Base-by-base conservation (phyloP, 2,888 invertebrate genomes). In the Noctua janthe region DNA sequence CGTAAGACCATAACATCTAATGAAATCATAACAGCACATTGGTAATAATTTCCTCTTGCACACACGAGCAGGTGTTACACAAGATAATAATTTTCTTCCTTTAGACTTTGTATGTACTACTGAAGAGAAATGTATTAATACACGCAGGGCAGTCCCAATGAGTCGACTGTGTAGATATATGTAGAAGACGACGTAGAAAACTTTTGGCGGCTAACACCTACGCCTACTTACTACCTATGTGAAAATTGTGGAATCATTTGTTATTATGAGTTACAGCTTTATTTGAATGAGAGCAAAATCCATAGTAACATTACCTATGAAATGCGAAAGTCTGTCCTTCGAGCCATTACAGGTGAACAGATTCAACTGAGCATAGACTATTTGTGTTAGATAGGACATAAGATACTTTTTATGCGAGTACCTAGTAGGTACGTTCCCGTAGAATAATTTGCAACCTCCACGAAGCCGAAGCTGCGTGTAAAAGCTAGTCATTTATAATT, bases 91-190 rank as follows among this genome's bases (percentile, higher is more conserved):
- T 56, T 71, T 29, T 43, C n/a, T 39, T 54, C 56, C 29, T 29
- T 29, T 29, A 29, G 29, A 29, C 29, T 29, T 29, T 29, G 29
- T 29, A 29, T 29, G 39, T 43, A 43, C 43, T 43, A 43, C 39
- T 71, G 17, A 35, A 54, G 67, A 29, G 71, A 43, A 49, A 23
- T 54, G 23, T 86, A 77, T 74, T 76, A 71, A 54, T 76, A 85
- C 29, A 64, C 62, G 66, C 66, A 54, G 87, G 74, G 74, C 64
- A 83, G 84, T 64, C 84, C 87, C 87, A 83, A 51, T 70, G 79
- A 83, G 43, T 75, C 64, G 20, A n/a, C 59, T 51, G 39, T 70
- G 11, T 70, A 10, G 13, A 66, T 29, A 29, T 29, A 75, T 78
- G 73, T 75, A 29, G 29, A 83, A 39, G 7, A 59, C 76, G 83